Conservation (phyloP, 1,140 invertebrate genomes). For the Halictus rubicundus region DNA sequence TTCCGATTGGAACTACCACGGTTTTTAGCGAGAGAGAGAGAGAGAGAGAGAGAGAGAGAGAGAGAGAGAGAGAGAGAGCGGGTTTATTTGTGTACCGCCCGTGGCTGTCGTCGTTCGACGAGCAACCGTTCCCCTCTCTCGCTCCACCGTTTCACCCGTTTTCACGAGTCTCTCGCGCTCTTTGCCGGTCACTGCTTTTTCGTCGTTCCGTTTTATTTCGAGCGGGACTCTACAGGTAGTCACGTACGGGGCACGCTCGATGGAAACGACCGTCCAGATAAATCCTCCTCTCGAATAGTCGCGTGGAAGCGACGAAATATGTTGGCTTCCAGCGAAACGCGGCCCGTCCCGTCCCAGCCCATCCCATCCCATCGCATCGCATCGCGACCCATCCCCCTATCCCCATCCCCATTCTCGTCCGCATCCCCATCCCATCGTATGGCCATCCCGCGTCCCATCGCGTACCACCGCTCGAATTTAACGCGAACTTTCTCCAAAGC, state of each 20-base stretch:
- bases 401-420: too few species aligned
- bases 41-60: too few species aligned
- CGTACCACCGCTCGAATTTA: conserved; percentile 1
- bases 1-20: conserved; percentile 36
- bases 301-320: conserved; percentile 31
- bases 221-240: conserved; percentile 61
- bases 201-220: conserved; percentile 50
- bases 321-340: conserved; percentile 24
- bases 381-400: too few species aligned
- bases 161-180: conserved; percentile 50
- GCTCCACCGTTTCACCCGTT: conserved; percentile 13
- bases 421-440: too few species aligned
- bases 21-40: conserved; percentile 51
- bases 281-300: conserved; percentile 41
- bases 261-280: conserved; percentile 44
- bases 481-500: conserved; percentile 27
- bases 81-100: conserved; percentile 49
- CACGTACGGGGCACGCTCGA: conserved; percentile 36
- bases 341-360: not conserved
- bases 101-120: conserved; percentile 56
- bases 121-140: conserved; percentile 56
- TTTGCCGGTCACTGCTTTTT: conserved; percentile 61
- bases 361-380: too few species aligned
- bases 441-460: too few species aligned
- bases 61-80: not conserved